phyloP scores from a whole-genome alignment of 2,888 invertebrate genomes.

The Eupithecia exiguata region DNA sequence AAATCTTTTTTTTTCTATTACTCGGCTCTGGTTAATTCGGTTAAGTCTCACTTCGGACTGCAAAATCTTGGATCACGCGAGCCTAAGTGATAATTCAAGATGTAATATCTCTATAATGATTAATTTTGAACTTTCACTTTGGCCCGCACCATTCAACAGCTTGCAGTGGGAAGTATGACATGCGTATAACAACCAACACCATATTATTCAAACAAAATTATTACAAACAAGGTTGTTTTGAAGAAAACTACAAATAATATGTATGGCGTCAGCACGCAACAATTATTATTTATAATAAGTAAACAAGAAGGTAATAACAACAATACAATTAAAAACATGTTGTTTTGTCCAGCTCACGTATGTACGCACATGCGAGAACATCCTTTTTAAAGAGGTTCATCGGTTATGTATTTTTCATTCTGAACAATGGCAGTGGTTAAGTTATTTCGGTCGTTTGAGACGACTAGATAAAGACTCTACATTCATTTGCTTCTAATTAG shows the following conservation, averaged over 20 bases:
- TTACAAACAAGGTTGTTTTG: neutral
- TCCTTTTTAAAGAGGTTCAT: neutral
- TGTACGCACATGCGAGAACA: neutral
- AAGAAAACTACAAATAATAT: neutral
- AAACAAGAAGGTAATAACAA: neutral
- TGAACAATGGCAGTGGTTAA: neutral
- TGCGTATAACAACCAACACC: neutral
- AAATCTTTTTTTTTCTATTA: no score
- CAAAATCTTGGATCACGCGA: no score
- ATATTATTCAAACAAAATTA: neutral
- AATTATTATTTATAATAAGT: neutral
- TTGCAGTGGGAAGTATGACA: neutral
- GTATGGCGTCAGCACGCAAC: constrained; percentile 6
- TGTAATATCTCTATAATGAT: no score
- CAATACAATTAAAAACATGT: neutral
- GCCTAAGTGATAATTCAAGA: no score
- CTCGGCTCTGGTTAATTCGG: no score
- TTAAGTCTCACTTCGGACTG: no score
- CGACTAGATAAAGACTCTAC: no score
- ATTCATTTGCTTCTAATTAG: no score
- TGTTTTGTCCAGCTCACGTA: neutral
- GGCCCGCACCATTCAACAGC: neutral
- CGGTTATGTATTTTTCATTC: neutral
- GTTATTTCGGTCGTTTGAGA: neutral
- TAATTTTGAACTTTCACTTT: neutral